Conservation (phyloP, 1,140 invertebrate genomes). For the Paraescarpia echinospica region DNA sequence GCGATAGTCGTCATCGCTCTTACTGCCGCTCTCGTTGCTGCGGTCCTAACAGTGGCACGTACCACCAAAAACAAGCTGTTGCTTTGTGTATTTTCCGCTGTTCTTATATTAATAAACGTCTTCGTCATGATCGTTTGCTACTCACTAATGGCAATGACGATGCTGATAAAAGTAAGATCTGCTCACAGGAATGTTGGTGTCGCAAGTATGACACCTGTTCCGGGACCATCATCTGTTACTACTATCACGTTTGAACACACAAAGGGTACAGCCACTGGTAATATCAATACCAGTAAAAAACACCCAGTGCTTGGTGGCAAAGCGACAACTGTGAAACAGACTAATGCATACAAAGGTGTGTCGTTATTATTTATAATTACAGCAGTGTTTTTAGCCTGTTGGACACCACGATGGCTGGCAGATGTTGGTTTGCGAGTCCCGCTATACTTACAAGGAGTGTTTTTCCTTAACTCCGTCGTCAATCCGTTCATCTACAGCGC, state of each 20-base stretch:
- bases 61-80: background rate
- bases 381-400: background rate
- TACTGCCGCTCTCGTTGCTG: no score
- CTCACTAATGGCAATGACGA: background rate
- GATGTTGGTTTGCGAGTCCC: background rate
- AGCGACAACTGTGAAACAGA: background rate
- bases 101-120: background rate
- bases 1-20: background rate
- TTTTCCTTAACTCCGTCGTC: background rate
- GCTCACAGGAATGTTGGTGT: background rate
- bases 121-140: background rate
- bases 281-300: background rate
- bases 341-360: background rate
- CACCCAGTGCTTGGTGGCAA: background rate
- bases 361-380: background rate
- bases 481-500: background rate
- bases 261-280: background rate
- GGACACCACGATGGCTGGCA: background rate
- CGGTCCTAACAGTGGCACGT: background rate
- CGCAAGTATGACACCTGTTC: background rate
- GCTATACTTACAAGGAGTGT: background rate
- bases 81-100: background rate
- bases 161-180: background rate
- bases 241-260: background rate
- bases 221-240: background rate